Base-by-base conservation (phyloP, 2,113 vertebrate genomes). In the Prolemur simus region DNA sequence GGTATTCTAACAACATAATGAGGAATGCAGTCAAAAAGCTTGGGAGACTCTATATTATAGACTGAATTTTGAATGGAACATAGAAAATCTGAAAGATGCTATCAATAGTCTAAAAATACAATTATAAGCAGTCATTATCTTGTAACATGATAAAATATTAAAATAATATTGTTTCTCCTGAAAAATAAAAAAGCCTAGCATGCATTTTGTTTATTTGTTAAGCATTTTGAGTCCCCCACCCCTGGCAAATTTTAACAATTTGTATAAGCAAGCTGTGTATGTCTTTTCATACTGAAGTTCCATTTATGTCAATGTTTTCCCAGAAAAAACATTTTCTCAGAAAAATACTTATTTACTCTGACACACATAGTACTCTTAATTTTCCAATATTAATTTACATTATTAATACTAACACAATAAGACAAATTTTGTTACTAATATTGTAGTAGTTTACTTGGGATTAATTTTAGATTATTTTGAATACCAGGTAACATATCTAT, bases 1-100 rank as follows among this genome's bases (percentile, higher is more conserved):
- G 77, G 6, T 29, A 71, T 97, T 98, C 96, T 92, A 96, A 94
- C 93, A 97, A 97, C 94, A 96, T 93, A 97, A 34, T n/a, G 68
- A 89, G 52, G 47, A 96, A 85, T 85, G 63, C 69, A 92, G 92
- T 96, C 86, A 49, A 89, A 96, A 92, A 96, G 29, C 32, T 82
- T 97, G 32, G 47, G 87, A 95, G 94, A 89, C 18, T 81, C 12
- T 27, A 84, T 69, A 29, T 76, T 86, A 21, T 76, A 64, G 87
- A 83, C 47, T n/a, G 69, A 95, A 92, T 95, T 95, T 94, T 95
- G 49, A 92, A 92, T 86, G 63, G 9, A 88, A 32, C 52, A 34
- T 34, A 87, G 39, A 76, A 10, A 64, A 74, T 29, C 27, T 56
- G 27, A 92, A 85, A 89, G 34, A 73, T 56, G 5, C 21, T 83